phyloP scores from a whole-genome alignment of 2,888 invertebrate genomes.

The Heteromyza rotundicornis region DNA sequence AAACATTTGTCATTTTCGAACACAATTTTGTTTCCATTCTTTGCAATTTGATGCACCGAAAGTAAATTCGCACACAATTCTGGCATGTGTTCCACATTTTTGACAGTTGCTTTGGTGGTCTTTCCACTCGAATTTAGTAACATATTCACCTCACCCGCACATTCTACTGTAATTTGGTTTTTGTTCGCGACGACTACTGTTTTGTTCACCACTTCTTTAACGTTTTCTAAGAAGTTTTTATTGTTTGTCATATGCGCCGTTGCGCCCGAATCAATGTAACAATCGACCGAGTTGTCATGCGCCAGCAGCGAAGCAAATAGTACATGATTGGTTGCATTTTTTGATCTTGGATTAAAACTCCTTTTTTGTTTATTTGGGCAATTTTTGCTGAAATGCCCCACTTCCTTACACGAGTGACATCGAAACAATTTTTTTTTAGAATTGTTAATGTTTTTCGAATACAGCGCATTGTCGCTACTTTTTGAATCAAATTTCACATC shows the following conservation, averaged over 20 bases:
- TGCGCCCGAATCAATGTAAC: constrained; percentile 26
- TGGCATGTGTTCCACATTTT: constrained; percentile 19
- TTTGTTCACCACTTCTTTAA: constrained; percentile 12
- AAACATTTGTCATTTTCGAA: constrained; percentile 23
- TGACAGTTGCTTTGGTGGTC: constrained; percentile 15
- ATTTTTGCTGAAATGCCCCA: constrained; percentile 23
- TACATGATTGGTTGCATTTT: constrained; percentile 13
- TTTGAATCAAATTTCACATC: constrained; percentile 27
- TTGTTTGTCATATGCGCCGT: constrained; percentile 24
- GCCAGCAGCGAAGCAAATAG: constrained; percentile 24
- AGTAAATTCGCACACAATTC: neutral
- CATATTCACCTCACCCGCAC: constrained; percentile 22
- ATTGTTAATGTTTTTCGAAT: constrained; percentile 9
- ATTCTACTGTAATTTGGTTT: constrained; percentile 18
- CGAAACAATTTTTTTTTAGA: constrained; percentile 11
- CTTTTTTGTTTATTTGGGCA: constrained; percentile 25
- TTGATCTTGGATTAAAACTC: neutral
- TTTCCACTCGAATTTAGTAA: neutral
- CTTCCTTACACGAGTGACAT: constrained; percentile 24
- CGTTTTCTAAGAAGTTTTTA: constrained; percentile 10
- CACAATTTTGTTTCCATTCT: constrained; percentile 30
- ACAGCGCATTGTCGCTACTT: constrained; percentile 20
- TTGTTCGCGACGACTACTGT: constrained; percentile 26
- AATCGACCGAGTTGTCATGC: constrained; percentile 19
- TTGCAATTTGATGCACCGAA: constrained; percentile 26